A percentile compares a stretch with the other conserved stretches of the same genome.
These are phyloP conservation scores for Anhinga rufa DNA, from an alignment of 2,113 vertebrate species.

Conservation along the genomic window DNA sequence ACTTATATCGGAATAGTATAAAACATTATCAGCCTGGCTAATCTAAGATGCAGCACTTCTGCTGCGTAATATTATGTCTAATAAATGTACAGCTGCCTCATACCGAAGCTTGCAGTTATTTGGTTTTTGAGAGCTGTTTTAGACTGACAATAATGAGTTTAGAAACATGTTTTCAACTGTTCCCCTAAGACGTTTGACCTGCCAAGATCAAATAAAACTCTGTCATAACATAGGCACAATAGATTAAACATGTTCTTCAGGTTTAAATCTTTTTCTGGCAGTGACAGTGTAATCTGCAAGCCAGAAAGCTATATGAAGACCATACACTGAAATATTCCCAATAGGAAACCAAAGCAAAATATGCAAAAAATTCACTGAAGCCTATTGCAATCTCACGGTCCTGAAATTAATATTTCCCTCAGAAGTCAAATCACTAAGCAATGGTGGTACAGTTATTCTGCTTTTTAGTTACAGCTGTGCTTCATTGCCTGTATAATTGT, in stretches of 20 bases:
- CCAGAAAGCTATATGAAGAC: slow-evolving; percentile 55
- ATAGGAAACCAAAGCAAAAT: slow-evolving; percentile 54
- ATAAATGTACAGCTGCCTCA: slow-evolving; percentile 7
- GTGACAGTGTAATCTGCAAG: slow-evolving; percentile 38
- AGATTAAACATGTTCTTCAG: slow-evolving; percentile 57
- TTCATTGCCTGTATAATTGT: slow-evolving; percentile 23
- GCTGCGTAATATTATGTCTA: not conserved
- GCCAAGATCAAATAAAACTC: slow-evolving; percentile 70
- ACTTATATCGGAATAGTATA: slow-evolving; percentile 29
- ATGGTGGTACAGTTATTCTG: not conserved
- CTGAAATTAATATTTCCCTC: slow-evolving; percentile 45
- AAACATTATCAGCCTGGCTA: slow-evolving; percentile 52
- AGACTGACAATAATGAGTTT: slow-evolving; percentile 35
- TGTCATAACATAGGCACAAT: slow-evolving; percentile 57
- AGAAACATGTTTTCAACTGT: slow-evolving; percentile 70
- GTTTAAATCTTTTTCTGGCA: slow-evolving; percentile 46
- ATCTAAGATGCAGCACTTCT: slow-evolving; percentile 16
- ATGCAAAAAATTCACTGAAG: slow-evolving; percentile 13
- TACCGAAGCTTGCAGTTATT: slow-evolving; percentile 24
- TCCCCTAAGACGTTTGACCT: not conserved
- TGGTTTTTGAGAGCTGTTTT: slow-evolving; percentile 45
- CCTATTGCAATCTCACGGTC: slow-evolving; percentile 44
- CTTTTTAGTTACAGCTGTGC: slow-evolving; percentile 45
- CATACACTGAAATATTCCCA: slow-evolving; percentile 45
- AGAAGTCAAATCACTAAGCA: slow-evolving; percentile 42